Conservation (phyloP, 1,140 invertebrate species). For the silkworm (Bombyx mori) region ASM3026992v2 NC_085114.1:9770501-9771000, state of each 20-base stretch:
- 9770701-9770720: constrained; percentile 11
- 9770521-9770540: too few relatives aligned
- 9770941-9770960: too few relatives aligned
- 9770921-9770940: too few relatives aligned
- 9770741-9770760: constrained; percentile 11
- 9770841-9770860: too few relatives aligned
- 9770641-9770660: constrained; percentile 2
- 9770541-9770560: too few relatives aligned
- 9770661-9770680: constrained; percentile 5
- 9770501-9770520: too few relatives aligned
- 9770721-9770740: constrained; percentile 12
- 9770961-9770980: too few relatives aligned
- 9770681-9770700: constrained; percentile 8
- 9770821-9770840: neutral
- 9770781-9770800: constrained; percentile 1
- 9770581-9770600: neutral
- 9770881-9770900: too few relatives aligned
- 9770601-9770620: neutral
- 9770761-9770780: constrained; percentile 19
- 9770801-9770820: constrained; percentile 3
- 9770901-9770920: too few relatives aligned
- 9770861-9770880: too few relatives aligned
- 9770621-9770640: neutral
- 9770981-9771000: too few relatives aligned
- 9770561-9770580: neutral